Percentiles rank a stretch among this genome's conserved stretches.
These are phyloP conservation scores for Tichodroma muraria DNA, from an alignment of 2,113 vertebrate genomes.

Conservation along the genomic window DNA sequence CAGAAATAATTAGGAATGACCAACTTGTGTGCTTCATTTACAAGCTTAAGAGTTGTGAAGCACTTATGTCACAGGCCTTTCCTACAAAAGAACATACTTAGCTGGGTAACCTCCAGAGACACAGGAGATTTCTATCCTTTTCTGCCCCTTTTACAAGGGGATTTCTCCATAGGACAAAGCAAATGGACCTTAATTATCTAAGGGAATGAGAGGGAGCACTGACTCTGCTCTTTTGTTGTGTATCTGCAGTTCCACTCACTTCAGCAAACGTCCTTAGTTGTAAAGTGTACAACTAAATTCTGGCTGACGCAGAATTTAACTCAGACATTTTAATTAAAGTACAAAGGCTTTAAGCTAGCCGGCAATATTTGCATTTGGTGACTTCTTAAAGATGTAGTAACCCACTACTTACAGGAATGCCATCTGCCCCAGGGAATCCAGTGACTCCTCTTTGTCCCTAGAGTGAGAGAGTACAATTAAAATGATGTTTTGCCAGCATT, in stretches of 20 bases:
- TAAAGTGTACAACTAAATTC: neutral
- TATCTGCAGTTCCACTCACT: neutral
- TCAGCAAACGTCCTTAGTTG: neutral
- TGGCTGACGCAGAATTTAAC: neutral
- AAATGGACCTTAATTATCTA: neutral
- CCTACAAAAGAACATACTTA: neutral
- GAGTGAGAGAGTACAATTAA: constrained; percentile 16
- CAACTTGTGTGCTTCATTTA: neutral
- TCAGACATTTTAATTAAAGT: neutral
- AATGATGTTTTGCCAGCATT: neutral
- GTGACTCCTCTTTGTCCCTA: constrained; percentile 89
- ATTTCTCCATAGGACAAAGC: neutral
- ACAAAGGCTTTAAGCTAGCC: neutral
- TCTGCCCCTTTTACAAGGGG: neutral
- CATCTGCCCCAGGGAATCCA: constrained; percentile 87
- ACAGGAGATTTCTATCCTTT: neutral
- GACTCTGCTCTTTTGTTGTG: neutral
- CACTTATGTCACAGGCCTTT: neutral
- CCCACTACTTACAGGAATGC: constrained; percentile 84
- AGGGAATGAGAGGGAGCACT: neutral
- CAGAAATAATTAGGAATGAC: neutral
- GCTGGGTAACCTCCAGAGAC: neutral
- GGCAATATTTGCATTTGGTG: neutral
- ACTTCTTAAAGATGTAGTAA: constrained; percentile 8
- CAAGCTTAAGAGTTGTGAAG: neutral